phyloP scores from a whole-genome alignment of 2,113 vertebrate genomes.

The Riparia riparia region DNA sequence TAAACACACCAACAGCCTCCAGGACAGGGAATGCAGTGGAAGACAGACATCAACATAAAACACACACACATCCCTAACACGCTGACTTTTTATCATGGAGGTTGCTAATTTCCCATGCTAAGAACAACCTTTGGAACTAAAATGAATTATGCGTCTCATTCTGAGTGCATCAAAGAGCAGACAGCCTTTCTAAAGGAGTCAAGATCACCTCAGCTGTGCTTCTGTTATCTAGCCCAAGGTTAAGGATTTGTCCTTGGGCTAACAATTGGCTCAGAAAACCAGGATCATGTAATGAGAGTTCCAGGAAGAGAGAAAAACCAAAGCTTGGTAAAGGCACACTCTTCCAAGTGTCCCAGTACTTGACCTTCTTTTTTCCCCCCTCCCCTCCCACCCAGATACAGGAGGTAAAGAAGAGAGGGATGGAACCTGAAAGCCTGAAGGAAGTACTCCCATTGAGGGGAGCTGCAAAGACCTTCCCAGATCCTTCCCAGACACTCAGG shows the following conservation, averaged over 20 bases:
- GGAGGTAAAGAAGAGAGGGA: background rate
- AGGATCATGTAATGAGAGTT: slow-evolving; percentile 43
- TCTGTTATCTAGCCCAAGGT: slow-evolving; percentile 64
- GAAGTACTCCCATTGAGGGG: background rate
- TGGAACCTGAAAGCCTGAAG: background rate
- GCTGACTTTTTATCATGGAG: background rate
- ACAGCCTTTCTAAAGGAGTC: slow-evolving; percentile 50
- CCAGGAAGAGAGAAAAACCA: slow-evolving; percentile 38
- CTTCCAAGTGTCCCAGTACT: slow-evolving; percentile 36
- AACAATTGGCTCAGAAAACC: slow-evolving; percentile 56
- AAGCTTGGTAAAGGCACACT: slow-evolving; percentile 23
- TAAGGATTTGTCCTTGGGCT: slow-evolving; percentile 63
- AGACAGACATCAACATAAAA: slow-evolving; percentile 1
- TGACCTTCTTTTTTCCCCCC: background rate
- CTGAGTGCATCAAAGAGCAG: slow-evolving; percentile 56
- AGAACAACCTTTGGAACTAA: slow-evolving; percentile 32
- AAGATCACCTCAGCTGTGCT: slow-evolving; percentile 65
- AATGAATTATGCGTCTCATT: slow-evolving; percentile 33
- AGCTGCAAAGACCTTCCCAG: background rate
- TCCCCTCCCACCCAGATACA: accelerated
- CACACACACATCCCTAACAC: background rate
- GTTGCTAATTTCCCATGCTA: slow-evolving; percentile 47
- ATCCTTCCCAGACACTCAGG: background rate
- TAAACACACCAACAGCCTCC: background rate
- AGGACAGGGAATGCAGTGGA: background rate